A percentile compares a stretch with the other conserved stretches of the same genome.
Conservation (phyloP, 2,888 invertebrate species). For the Nemotelus nigrinus region DNA sequence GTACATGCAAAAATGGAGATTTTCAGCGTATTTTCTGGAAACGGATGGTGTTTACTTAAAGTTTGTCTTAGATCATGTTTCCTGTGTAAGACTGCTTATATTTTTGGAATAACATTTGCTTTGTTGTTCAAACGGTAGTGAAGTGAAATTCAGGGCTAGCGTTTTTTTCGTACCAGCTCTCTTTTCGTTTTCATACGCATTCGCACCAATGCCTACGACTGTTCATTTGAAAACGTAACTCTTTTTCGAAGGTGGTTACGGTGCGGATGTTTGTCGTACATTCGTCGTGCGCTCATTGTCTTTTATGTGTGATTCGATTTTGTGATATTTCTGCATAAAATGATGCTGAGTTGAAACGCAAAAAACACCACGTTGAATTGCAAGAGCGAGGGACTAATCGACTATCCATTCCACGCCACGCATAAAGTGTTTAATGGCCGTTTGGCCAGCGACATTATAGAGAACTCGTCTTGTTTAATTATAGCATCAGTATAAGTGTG, state of each 20-base stretch:
- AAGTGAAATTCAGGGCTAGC: no score
- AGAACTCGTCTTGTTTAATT: conserved; percentile 13
- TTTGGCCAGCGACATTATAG: conserved; percentile 4
- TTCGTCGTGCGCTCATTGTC: conserved; percentile 5
- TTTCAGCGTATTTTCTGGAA: no score
- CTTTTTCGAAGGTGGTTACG: neutral
- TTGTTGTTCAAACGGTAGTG: no score
- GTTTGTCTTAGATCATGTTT: no score
- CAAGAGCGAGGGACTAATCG: neutral
- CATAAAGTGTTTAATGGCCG: neutral
- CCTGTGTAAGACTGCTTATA: no score
- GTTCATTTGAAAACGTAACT: neutral
- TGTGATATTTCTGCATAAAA: neutral
- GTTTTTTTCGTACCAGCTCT: no score
- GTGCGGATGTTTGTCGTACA: neutral
- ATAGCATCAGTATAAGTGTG: neutral
- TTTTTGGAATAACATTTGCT: no score
- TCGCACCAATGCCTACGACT: neutral
- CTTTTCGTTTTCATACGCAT: no score
- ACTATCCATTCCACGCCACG: neutral
- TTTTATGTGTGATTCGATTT: neutral
- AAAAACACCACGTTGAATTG: no score
- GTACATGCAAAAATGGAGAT: no score
- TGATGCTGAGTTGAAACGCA: no score
- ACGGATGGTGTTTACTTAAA: no score